Conservation (phyloP, 1,140 invertebrate genomes). For the Apis laboriosa region DNA sequence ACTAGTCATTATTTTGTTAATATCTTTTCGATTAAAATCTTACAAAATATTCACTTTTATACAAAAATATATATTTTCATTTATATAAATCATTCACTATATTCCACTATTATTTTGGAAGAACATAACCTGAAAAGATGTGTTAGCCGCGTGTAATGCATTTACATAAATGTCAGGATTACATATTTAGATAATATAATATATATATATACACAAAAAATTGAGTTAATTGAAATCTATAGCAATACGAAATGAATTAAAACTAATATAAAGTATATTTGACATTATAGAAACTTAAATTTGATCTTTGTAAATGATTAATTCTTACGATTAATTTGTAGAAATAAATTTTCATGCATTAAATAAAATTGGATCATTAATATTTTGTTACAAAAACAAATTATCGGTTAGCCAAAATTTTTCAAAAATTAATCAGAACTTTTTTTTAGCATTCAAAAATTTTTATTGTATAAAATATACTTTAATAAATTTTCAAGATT, state of each 20-base stretch:
- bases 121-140: conserved; percentile 36
- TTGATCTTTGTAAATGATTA: background rate
- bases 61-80: background rate
- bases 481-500: background rate
- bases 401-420: background rate
- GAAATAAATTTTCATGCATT: background rate
- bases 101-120: background rate
- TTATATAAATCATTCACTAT: background rate
- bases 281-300: background rate
- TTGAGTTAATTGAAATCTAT: background rate
- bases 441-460: background rate
- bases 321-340: background rate
- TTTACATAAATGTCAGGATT: background rate
- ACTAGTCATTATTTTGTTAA: background rate
- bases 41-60: background rate
- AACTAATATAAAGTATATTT: background rate
- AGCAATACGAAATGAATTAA: background rate
- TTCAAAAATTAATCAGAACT: background rate
- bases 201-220: background rate
- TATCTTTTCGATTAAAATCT: background rate
- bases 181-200: background rate
- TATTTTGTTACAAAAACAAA: background rate
- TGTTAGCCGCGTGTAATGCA: background rate
- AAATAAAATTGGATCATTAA: background rate
- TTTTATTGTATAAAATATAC: background rate